A percentile compares a stretch with the other conserved stretches of the same genome.
Evolutionary conservation across 2,113 vertebrate genomes (phyloP).

Genomic region (Mus musculus): GRCm39 chr15:84086001-84086500

Average conservation of each 20-base stretch:
- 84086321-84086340: neutral
- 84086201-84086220: neutral
- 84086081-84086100: neutral
- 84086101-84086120: neutral
- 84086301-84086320: neutral
- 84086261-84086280: neutral
- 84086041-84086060: accelerated
- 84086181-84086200: neutral
- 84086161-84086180: accelerated
- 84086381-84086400: accelerated
- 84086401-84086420: accelerated
- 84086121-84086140: accelerated
- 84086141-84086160: accelerated
- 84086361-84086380: accelerated
- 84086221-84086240: neutral
- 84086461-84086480: constrained; percentile 99
- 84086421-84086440: constrained; percentile 91
- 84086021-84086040: accelerated
- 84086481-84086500: constrained; percentile 95
- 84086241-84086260: neutral
- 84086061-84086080: neutral
- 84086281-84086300: neutral
- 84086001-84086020: neutral
- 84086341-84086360: accelerated
- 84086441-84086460: constrained; percentile 92